These are phyloP conservation scores for Myathropa florea DNA, from an alignment of 2,888 invertebrate species.

Conservation along the genomic window DNA sequence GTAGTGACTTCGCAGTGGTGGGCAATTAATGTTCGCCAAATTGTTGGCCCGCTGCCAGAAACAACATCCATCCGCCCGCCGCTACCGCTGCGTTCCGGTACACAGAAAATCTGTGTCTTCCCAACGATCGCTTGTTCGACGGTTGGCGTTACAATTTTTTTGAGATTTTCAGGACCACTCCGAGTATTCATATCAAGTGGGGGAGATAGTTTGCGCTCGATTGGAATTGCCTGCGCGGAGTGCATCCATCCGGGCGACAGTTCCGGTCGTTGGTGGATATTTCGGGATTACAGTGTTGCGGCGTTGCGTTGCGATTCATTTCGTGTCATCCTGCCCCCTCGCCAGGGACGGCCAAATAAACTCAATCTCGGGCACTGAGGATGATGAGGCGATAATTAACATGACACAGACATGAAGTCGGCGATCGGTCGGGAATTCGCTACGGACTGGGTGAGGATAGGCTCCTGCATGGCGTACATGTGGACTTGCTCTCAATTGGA, in stretches of 20 bases:
- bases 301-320: constrained; percentile 20
- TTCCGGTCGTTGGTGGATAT: constrained; percentile 60
- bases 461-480: background rate
- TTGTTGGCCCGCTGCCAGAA: constrained; percentile 49
- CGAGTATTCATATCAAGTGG: constrained; percentile 33
- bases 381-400: constrained; percentile 62
- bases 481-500: constrained; percentile 42
- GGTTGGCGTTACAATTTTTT: constrained; percentile 46
- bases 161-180: constrained; percentile 14
- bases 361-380: constrained; percentile 2
- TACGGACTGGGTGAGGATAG: background rate
- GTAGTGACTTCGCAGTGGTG: constrained; percentile 60
- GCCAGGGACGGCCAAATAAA: constrained; percentile 12
- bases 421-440: background rate
- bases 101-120: constrained; percentile 20
- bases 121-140: constrained; percentile 47
- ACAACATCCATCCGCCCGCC: constrained; percentile 14
- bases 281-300: constrained; percentile 13
- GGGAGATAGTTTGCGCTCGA: constrained; percentile 43
- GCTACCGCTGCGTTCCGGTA: constrained; percentile 21
- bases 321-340: background rate
- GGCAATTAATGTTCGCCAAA: constrained; percentile 64
- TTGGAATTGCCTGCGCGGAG: constrained; percentile 45
- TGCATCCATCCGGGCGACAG: constrained; percentile 64
- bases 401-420: constrained; percentile 64